Evolutionary conservation across 2,888 invertebrate genomes (phyloP).

Genomic region (Heliconius ethilla): DNA sequence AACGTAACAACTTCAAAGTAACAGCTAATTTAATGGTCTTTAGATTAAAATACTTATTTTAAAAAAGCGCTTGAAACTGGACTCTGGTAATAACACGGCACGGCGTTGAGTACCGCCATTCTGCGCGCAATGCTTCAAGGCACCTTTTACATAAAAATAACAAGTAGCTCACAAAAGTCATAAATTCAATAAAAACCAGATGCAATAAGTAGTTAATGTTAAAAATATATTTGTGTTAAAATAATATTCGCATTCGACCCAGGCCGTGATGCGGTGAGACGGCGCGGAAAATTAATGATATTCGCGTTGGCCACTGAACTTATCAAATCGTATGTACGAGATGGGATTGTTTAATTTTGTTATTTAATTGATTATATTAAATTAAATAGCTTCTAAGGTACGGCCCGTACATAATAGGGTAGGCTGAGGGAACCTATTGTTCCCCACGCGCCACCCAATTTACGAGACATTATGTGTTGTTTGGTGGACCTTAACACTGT

Average conservation of each 20-base stretch:
- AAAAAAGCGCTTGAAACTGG: too few species aligned
- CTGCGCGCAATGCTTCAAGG: neutral
- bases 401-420: neutral
- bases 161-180: too few species aligned
- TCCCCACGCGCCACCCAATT: neutral
- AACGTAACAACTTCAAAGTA: too few species aligned
- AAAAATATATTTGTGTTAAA: slow-evolving; percentile 1
- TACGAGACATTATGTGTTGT: too few species aligned
- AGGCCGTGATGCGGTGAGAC: slow-evolving; percentile 38
- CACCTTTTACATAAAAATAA: too few species aligned
- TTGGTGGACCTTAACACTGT: too few species aligned
- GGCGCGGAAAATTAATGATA: slow-evolving; percentile 51
- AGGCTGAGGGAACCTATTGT: neutral
- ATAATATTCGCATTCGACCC: slow-evolving; percentile 20
- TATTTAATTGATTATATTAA: neutral
- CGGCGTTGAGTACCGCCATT: neutral
- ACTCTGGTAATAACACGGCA: neutral
- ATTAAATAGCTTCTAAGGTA: too few species aligned
- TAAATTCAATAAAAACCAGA: slow-evolving; percentile 2
- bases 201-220: slow-evolving; percentile 14
- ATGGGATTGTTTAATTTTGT: slow-evolving; percentile 4
- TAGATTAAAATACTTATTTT: too few species aligned
- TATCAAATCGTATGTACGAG: slow-evolving; percentile 35
- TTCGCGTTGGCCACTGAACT: slow-evolving; percentile 51
- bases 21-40: too few species aligned